Conservation (phyloP, 2,113 vertebrate species). For the Trichechus manatus region DNA sequence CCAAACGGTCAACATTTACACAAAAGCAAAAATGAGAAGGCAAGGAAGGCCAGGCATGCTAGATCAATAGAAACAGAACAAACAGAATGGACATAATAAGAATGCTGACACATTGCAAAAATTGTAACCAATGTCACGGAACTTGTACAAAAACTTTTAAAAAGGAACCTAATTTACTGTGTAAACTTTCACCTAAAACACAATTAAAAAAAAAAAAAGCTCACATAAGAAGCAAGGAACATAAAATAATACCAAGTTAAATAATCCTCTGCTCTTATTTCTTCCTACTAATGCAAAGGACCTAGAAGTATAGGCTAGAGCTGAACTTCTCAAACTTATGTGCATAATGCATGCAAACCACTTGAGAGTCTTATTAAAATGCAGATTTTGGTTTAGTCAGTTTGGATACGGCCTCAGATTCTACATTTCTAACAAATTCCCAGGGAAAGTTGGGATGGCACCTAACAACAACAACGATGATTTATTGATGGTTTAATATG, state of each 20-base stretch:
- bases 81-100: too few relatives aligned
- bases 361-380: not conserved
- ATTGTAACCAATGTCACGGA: too few relatives aligned
- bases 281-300: not conserved
- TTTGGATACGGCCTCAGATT: too few relatives aligned
- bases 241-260: not conserved
- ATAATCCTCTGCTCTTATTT: not conserved
- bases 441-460: too few relatives aligned
- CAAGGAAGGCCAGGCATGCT: too few relatives aligned
- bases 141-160: too few relatives aligned
- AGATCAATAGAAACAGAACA: too few relatives aligned
- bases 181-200: too few relatives aligned
- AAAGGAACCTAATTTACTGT: too few relatives aligned
- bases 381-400: not conserved
- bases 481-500: not conserved
- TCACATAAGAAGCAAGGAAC: not conserved
- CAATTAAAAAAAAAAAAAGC: not conserved
- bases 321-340: not conserved
- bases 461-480: not conserved
- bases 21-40: too few relatives aligned
- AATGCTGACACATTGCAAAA: too few relatives aligned
- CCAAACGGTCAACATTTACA: too few relatives aligned
- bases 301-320: not conserved
- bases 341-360: not conserved
- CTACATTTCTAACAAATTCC: not conserved